These are phyloP conservation scores for Hypsibius dujardini DNA, from an alignment of 1,140 invertebrate species.

Conservation along the genomic window DNA sequence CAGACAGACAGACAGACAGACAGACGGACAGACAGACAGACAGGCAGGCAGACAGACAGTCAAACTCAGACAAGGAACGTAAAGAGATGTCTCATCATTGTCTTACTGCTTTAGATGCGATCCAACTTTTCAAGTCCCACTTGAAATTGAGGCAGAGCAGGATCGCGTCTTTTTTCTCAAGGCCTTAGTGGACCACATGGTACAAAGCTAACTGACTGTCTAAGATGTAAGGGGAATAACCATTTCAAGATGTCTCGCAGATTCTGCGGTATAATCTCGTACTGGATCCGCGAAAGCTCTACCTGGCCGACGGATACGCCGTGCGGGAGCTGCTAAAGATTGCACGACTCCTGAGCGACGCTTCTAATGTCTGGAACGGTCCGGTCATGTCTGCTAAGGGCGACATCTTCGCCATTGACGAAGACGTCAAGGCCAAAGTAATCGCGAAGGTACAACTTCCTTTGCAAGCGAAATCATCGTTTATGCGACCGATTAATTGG, in stretches of 20 bases:
- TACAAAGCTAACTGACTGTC: not conserved
- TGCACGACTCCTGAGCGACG: not conserved
- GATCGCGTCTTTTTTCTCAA: conserved; percentile 1
- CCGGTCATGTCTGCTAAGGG: too few relatives aligned
- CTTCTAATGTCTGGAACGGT: not conserved
- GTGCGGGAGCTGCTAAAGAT: conserved; percentile 4
- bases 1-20: too few relatives aligned
- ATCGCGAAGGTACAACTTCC: too few relatives aligned
- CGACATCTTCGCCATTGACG: too few relatives aligned
- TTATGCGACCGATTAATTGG: too few relatives aligned
- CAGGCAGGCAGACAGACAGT: too few relatives aligned
- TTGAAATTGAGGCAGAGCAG: conserved; percentile 9
- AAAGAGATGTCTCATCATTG: too few relatives aligned
- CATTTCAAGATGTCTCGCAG: not conserved
- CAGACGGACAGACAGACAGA: too few relatives aligned
- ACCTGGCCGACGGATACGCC: not conserved
- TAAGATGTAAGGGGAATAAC: not conserved
- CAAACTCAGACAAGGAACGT: too few relatives aligned
- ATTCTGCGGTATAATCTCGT: not conserved
- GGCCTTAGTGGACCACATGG: not conserved
- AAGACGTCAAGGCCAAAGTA: too few relatives aligned
- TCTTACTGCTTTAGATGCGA: not conserved
- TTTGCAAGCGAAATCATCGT: too few relatives aligned
- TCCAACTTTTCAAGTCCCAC: not conserved
- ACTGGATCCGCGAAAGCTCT: not conserved